Conservation (phyloP, 2,113 vertebrate genomes). For the Oxygymnocypris stewartii region DNA sequence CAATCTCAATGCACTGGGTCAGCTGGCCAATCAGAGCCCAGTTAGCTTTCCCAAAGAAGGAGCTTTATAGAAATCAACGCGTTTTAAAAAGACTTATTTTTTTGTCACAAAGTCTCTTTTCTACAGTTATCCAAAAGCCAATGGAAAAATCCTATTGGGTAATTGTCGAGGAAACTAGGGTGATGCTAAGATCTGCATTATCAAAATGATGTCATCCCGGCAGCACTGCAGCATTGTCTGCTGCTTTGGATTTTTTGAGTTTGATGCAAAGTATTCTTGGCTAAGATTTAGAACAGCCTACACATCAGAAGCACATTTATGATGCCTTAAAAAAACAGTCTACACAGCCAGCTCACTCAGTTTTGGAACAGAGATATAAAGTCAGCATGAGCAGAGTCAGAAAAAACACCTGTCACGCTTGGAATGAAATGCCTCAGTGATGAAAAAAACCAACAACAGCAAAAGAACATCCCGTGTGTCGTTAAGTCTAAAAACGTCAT, state of each 20-base stretch:
- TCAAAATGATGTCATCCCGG: too few species aligned
- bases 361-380: not conserved
- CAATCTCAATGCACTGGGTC: too few species aligned
- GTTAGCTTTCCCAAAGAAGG: too few species aligned
- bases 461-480: not conserved
- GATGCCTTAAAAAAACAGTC: not conserved
- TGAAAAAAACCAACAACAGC: accelerated
- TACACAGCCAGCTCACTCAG: not conserved
- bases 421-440: not conserved
- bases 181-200: too few species aligned
- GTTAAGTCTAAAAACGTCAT: constrained; percentile 24
- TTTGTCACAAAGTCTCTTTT: too few species aligned
- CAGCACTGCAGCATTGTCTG: not conserved
- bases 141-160: too few species aligned
- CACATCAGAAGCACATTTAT: not conserved
- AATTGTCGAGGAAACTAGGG: too few species aligned
- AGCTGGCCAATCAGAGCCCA: too few species aligned
- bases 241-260: not conserved
- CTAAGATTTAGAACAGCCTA: not conserved
- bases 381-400: not conserved
- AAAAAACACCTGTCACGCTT: not conserved
- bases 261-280: not conserved
- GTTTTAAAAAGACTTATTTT: too few species aligned
- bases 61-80: too few species aligned
- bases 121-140: too few species aligned